Base-by-base conservation (phyloP, 1,140 invertebrate species). In the Brachionus koreanus region DNA sequence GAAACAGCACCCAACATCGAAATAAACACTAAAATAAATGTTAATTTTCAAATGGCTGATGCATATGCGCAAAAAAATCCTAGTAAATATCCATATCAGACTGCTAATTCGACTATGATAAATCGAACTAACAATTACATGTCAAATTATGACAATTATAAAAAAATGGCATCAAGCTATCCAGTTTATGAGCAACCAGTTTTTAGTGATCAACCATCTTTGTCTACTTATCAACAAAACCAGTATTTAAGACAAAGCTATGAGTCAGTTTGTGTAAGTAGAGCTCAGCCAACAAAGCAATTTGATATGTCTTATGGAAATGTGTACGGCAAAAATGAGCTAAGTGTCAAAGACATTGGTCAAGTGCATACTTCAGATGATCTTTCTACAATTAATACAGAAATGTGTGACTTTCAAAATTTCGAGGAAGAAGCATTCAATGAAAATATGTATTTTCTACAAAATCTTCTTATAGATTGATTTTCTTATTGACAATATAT, bases 381-480 rank as follows among this genome's bases (percentile, higher is more conserved):
- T 29, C 29, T 29, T 29, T 29, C 29, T 29, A 29, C 29, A 29
- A 29, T 29, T 29, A 29, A 29, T 29, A 29, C 29, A 3, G 29
- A 29, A 29, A 29, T 39, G 35, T 39, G 37, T 69, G 35, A 69
- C 37, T n/a, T 69, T 33, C 33, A 37, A 19, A 37, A 37, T 69
- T 69, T 69, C 19, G 65, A 69, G 9, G 65, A 69, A 39, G 65
- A 69, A 39, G 35, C 19, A 39, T 69, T 69, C 33, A 69, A 69
- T 39, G 65, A 69, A 37, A 69, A 69, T 16, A 39, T 69, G 35
- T 19, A 69, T 16, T 69, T 69, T 19, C 37, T 69, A 10, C 33
- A 69, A 39, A 69, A 69, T 69, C 65, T 69, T 69, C 37, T 69
- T 7, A 69, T 69, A 19, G 65, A 69, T 69, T 69, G 37, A 39